Percentiles rank a stretch among this genome's conserved stretches.
Evolutionary conservation across 2,113 vertebrate species (phyloP).

Genomic region (Balaeniceps rex): DNA sequence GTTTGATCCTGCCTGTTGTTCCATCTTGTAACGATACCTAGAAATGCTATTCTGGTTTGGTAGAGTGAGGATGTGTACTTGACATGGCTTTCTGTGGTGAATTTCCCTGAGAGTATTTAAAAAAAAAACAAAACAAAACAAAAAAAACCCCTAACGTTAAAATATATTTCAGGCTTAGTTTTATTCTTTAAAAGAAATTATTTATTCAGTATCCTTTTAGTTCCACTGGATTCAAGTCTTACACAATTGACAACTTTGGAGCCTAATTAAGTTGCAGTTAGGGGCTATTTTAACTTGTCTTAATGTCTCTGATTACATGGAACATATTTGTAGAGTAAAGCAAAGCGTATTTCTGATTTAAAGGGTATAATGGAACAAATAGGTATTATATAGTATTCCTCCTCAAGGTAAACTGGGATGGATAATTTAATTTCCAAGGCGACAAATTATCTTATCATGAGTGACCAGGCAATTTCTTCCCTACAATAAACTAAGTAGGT

Average conservation of each 20-base stretch:
- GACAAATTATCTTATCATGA: conserved; percentile 75
- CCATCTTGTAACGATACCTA: not conserved
- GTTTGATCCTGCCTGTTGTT: not conserved
- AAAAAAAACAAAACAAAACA: not conserved
- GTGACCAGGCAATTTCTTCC: conserved; percentile 69
- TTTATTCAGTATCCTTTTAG: conserved; percentile 30
- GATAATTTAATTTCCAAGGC: conserved; percentile 76
- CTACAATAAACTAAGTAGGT: conserved; percentile 68
- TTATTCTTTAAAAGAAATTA: conserved; percentile 19
- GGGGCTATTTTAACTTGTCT: conserved; percentile 41
- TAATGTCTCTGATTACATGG: conserved; percentile 54
- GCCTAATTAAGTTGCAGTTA: conserved; percentile 23
- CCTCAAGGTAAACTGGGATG: conserved; percentile 63
- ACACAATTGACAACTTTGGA: conserved; percentile 20
- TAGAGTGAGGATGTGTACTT: not conserved
- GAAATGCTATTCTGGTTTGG: not conserved
- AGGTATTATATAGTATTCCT: conserved; percentile 60
- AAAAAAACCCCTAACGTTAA: not conserved
- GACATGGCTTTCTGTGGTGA: not conserved
- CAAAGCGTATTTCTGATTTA: conserved; percentile 52
- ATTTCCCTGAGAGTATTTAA: not conserved
- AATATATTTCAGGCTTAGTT: not conserved
- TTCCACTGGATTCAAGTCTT: conserved; percentile 7
- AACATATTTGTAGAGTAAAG: conserved; percentile 42
- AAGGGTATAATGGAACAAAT: conserved; percentile 59